Percentiles rank a stretch among this genome's conserved stretches.
Conservation (phyloP, 2,113 vertebrate genomes). For the Pygoscelis adeliae region DNA sequence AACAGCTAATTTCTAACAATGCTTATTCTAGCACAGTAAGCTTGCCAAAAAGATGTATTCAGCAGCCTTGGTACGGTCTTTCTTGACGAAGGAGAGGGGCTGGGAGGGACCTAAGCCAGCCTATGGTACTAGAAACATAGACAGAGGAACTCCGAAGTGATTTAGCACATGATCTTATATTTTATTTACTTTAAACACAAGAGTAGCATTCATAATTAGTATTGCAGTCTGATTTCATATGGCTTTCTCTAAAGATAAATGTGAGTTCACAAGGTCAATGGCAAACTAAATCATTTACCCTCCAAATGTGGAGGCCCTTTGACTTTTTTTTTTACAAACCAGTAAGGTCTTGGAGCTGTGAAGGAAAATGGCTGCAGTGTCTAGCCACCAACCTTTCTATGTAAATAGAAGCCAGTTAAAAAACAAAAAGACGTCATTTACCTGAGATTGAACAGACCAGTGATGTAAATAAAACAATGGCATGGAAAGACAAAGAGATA, state of each 20-base stretch:
- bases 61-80: slow-evolving; percentile 44
- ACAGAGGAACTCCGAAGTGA: slow-evolving; percentile 58
- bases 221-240: slow-evolving; percentile 82
- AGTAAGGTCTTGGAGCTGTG: slow-evolving; percentile 28
- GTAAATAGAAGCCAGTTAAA: slow-evolving; percentile 31
- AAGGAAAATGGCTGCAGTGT: slow-evolving; percentile 26
- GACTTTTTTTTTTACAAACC: not conserved
- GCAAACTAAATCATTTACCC: slow-evolving; percentile 45
- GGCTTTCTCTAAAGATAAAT: slow-evolving; percentile 81
- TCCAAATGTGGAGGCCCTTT: slow-evolving; percentile 22
- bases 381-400: not conserved
- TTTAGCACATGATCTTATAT: slow-evolving; percentile 36
- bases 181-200: slow-evolving; percentile 46
- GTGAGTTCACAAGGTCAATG: slow-evolving; percentile 63
- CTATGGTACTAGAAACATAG: slow-evolving; percentile 41
- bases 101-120: slow-evolving; percentile 32
- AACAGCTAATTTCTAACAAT: slow-evolving; percentile 73
- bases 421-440: slow-evolving; percentile 69
- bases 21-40: slow-evolving; percentile 53
- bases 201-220: slow-evolving; percentile 65
- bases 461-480: slow-evolving; percentile 42
- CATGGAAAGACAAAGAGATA: slow-evolving; percentile 43
- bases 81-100: not conserved
- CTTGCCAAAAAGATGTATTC: slow-evolving; percentile 46
- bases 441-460: slow-evolving; percentile 79